These are phyloP conservation scores for Dermatophagoides farinae DNA, from an alignment of 1,140 invertebrate species.

Conservation along the genomic window DNA sequence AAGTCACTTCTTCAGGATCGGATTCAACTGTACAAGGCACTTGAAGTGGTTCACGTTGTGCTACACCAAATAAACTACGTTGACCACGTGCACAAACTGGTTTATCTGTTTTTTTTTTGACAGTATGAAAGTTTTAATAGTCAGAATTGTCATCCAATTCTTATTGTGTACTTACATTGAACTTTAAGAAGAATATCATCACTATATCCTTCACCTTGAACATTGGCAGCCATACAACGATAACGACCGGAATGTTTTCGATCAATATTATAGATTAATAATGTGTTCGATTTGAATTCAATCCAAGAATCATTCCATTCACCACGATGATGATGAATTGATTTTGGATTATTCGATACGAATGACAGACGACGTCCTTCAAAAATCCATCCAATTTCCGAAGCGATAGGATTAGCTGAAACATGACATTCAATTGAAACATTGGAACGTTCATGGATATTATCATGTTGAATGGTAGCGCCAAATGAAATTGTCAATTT, in stretches of 20 bases:
- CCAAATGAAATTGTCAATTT: conserved; percentile 56
- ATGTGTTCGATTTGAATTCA: conserved; percentile 12
- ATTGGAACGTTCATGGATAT: conserved; percentile 50
- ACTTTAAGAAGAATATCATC: conserved; percentile 18
- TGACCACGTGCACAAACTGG: conserved; percentile 20
- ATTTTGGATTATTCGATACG: neutral
- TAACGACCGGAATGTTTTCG: conserved; percentile 18
- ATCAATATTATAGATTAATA: conserved; percentile 17
- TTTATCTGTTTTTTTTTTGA: conserved; percentile 17
- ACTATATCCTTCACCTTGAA: conserved; percentile 19
- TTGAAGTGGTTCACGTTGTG: conserved; percentile 19
- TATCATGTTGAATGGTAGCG: conserved; percentile 56
- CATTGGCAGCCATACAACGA: conserved; percentile 18
- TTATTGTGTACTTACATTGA: conserved; percentile 17
- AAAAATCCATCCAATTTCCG: conserved; percentile 59
- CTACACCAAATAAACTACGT: conserved; percentile 19
- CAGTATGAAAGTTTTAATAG: neutral
- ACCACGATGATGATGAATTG: neutral
- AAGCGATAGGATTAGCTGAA: conserved; percentile 57
- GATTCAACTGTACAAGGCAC: conserved; percentile 21
- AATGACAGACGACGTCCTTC: conserved; percentile 29
- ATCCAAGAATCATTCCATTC: neutral
- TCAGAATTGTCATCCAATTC: neutral
- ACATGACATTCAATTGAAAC: conserved; percentile 75
- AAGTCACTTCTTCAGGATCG: conserved; percentile 21